phyloP scores from a whole-genome alignment of 92 coral and sea anemone genomes.

The Palythoa grandis region DNA sequence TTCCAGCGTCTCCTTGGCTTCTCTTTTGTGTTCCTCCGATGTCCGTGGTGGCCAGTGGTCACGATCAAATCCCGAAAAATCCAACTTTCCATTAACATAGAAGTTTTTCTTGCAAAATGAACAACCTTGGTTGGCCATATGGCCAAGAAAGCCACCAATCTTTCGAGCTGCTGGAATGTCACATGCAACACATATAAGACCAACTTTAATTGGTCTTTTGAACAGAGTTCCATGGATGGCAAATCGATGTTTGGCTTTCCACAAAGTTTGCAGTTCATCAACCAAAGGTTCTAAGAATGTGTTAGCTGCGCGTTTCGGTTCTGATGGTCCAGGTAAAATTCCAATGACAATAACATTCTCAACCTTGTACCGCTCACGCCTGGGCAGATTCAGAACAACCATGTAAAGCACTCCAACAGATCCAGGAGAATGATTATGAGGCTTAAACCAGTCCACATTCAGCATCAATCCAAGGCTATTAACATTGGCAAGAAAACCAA shows the following conservation, averaged over 20 bases:
- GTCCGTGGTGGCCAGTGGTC: conserved; percentile 54
- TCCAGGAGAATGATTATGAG: conserved; percentile 68
- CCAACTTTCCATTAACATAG: conserved; percentile 31
- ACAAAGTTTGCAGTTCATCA: conserved; percentile 50
- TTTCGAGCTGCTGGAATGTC: conserved; percentile 78
- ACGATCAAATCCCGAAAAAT: conserved; percentile 70
- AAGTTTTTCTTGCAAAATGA: conserved; percentile 58
- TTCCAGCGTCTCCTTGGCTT: conserved; percentile 39
- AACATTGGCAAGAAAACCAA: conserved; percentile 43
- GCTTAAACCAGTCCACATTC: conserved; percentile 74
- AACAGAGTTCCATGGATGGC: conserved; percentile 55
- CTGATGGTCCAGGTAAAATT: conserved; percentile 77
- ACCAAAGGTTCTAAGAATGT: conserved; percentile 71
- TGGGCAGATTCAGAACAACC: conserved; percentile 60
- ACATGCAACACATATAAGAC: conserved; percentile 69
- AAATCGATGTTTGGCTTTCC: conserved; percentile 50
- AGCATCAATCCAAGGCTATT: conserved; percentile 66
- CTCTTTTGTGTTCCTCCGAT: conserved; percentile 57
- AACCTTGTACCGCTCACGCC: conserved; percentile 64
- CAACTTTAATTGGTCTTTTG: conserved; percentile 54
- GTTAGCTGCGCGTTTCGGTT: conserved; percentile 68
- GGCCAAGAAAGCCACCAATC: conserved; percentile 73
- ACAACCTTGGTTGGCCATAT: conserved; percentile 75
- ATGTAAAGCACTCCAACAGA: conserved; percentile 75
- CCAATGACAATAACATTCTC: conserved; percentile 72